A percentile compares a stretch with the other conserved stretches of the same genome.
Conservation (phyloP, 2,113 vertebrate genomes). For the Loxodonta africana region DNA sequence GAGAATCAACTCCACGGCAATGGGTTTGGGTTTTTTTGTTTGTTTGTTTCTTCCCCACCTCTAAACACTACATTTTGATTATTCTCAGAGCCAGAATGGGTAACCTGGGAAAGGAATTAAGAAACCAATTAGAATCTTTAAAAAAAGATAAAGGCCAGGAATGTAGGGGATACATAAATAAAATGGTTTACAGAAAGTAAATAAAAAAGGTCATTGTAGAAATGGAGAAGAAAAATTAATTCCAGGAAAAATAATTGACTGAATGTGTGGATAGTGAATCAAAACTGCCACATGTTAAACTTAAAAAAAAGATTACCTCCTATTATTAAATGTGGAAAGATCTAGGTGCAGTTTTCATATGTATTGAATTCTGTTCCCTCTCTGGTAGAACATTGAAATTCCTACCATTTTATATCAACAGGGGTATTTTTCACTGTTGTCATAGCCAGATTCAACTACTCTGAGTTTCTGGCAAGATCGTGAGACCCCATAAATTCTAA, state of each 20-base stretch:
- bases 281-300: background rate
- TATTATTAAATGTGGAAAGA: background rate
- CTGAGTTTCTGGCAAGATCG: background rate
- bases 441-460: background rate
- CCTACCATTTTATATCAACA: background rate
- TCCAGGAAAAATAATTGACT: background rate
- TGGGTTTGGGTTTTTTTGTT: no score
- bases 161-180: background rate
- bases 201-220: background rate
- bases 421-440: background rate
- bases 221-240: background rate
- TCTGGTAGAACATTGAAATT: background rate
- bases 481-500: background rate
- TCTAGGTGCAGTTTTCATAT: background rate
- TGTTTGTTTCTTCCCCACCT: background rate
- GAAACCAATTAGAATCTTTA: background rate
- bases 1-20: no score
- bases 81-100: background rate
- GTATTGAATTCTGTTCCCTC: background rate
- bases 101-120: background rate
- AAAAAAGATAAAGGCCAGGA: background rate
- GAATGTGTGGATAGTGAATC: background rate
- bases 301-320: background rate
- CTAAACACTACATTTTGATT: background rate
- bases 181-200: background rate